Base-by-base conservation (phyloP, 2,113 vertebrate species). In the Sinocyclocheilus maitianheensis region DNA sequence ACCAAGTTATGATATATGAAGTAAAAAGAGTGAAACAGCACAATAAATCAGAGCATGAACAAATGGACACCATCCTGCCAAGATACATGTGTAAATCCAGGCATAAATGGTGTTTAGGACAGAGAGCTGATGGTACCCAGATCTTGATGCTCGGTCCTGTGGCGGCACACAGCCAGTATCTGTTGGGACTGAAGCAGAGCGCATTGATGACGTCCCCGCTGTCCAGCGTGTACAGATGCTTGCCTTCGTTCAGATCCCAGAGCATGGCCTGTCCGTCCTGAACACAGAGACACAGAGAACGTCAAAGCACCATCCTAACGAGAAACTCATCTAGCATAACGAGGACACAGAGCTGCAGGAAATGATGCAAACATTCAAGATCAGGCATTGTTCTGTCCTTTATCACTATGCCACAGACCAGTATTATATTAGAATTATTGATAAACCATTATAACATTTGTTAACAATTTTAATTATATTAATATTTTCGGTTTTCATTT, bases 131-230 rank as follows among this genome's bases (percentile, higher is more conserved):
- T 22, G 18, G 18, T 88, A 99, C 98, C 98, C 98, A 99, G 77
- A 99, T 99, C 88, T 99, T 99, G 94, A 99, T 99, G 93, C 97
- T 99, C 87, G 98, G 98, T 0, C 98, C 98, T 0, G 98, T 98
- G 80, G 98, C 98, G 0, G 98, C 98, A 20, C 98, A 99, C 0
- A 99, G 96, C 98, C 98, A 99, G 87, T 99, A 99, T 46, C 98
- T 97, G 94, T 99, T 99, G 91, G 97, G 97, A 91, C 97, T 98
- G 94, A 99, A 99, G 94, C 97, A 98, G 0, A 99, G 94, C 0
- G 97, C 98, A 0, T 97, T 99, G 93, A 99, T 99, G 86, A 94
- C 95, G 87, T 98, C 97, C 0, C 98, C 97, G 0, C 97, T 97
- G 46, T 99, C 98, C 88, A 98, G 87, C 0, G 97, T 99, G 92